A percentile compares a stretch with the other conserved stretches of the same genome.
Conservation (phyloP, 2,113 vertebrate species). For the Dryoscopus gambensis region DNA sequence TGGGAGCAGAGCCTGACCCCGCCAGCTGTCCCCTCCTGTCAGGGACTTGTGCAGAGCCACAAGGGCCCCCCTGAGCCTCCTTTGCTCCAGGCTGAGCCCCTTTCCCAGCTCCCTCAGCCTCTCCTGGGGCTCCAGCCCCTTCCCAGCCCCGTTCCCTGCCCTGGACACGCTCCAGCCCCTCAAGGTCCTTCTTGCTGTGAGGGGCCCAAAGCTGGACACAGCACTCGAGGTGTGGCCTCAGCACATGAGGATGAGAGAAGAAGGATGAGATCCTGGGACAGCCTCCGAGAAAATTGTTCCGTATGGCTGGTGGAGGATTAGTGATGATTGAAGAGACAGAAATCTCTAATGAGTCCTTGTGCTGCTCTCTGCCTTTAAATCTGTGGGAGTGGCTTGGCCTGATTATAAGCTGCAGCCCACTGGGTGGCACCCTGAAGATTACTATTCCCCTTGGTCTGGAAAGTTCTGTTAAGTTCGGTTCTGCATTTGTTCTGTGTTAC, state of each 20-base stretch:
- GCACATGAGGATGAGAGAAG: background rate
- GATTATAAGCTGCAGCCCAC: too few species aligned
- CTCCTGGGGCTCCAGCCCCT: background rate
- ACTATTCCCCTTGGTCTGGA: too few species aligned
- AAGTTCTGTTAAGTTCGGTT: too few species aligned
- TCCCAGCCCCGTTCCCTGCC: fast-evolving
- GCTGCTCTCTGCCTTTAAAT: background rate
- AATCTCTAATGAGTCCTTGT: background rate
- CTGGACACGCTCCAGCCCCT: background rate
- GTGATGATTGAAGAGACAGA: background rate
- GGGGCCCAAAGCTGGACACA: background rate
- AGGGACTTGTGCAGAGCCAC: background rate
- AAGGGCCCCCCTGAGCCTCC: background rate
- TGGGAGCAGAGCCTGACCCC: fast-evolving
- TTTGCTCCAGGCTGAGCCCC: background rate
- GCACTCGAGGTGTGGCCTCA: background rate
- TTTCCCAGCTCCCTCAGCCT: background rate
- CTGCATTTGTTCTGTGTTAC: too few species aligned
- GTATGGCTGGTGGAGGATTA: background rate
- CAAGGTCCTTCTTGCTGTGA: fast-evolving
- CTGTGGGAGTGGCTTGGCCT: too few species aligned
- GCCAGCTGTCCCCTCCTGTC: background rate
- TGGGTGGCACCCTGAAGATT: too few species aligned
- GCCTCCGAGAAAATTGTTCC: background rate
- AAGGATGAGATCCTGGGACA: background rate